These are phyloP conservation scores for Caenorhabditis sp. DNA, from an alignment of 2,888 invertebrate genomes.

Conservation along the genomic window DNA sequence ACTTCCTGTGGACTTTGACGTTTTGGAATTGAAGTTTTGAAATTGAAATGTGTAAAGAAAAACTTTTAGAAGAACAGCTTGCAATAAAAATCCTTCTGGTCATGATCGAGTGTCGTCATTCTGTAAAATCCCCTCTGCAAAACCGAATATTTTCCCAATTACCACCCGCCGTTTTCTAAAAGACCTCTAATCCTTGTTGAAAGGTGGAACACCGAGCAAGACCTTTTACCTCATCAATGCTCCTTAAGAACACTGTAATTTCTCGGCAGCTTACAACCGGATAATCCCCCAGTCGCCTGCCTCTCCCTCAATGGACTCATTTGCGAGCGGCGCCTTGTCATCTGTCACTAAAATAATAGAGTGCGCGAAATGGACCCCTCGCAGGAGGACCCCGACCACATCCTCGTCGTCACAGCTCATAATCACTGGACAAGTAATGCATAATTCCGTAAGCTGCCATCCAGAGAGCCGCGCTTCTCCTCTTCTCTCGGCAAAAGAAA, in stretches of 20 bases:
- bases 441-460: conserved; percentile 55
- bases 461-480: conserved; percentile 32
- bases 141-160: too few relatives aligned
- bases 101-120: too few relatives aligned
- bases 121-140: too few relatives aligned
- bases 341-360: conserved; percentile 65
- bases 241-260: conserved; percentile 45
- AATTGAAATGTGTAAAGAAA: too few relatives aligned
- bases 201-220: neutral
- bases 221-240: conserved; percentile 5
- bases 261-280: conserved; percentile 51
- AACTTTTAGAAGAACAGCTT: too few relatives aligned
- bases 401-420: conserved; percentile 68
- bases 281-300: conserved; percentile 44
- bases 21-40: too few relatives aligned
- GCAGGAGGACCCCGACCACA: conserved; percentile 1
- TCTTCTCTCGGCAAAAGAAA: conserved; percentile 35
- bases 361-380: conserved; percentile 55
- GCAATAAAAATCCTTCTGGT: too few relatives aligned
- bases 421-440: conserved; percentile 67
- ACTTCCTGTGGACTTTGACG: too few relatives aligned
- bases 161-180: too few relatives aligned
- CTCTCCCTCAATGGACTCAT: conserved; percentile 46
- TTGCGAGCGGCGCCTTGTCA: conserved; percentile 56
- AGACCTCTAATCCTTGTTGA: too few relatives aligned